Base-by-base conservation (phyloP, 53 echinoderm and acorn worm genomes). In the Actinopyga echinites region DNA sequence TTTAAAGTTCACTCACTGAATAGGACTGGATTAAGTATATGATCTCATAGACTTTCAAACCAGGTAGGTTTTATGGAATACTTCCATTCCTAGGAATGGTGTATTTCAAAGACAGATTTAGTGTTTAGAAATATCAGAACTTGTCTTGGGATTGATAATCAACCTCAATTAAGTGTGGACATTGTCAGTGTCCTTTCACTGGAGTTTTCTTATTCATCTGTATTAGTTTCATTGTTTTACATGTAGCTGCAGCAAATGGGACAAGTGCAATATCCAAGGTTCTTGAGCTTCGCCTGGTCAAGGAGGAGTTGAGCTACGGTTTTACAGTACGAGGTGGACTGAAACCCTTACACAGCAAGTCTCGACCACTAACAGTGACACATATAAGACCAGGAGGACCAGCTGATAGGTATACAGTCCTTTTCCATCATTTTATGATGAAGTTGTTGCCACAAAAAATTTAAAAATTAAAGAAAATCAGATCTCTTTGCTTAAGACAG, bases 331-430 rank as follows among this genome's bases (percentile, higher is more conserved):
- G 95, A 85, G 99, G 99, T 22, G 99, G 99, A 68, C 86, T 95
- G 56, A 92, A 95, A 25, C 81, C 92, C 30, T 84, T 90, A 64
- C 83, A 82, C 61, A 79, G 43, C n/a, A 94, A 94, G 86, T 92
- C 92, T 64, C 88, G 93, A 69, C 99, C 94, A 29, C 85, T 92
- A 0, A 90, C 88, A 15, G 83, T 99, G 56, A 94, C 92, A 7
- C 91, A 95, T 74, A 92, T 99, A 80, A 88, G 99, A 65, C 63
- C 94, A 20, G 99, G 99, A 22, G 99, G 94, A n/a, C 92, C 94
- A 65, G 87, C 94, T 20, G 99, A 99, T 80, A 99, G 99, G 99
- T 99, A 90, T 83, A 22, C 1, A 21, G 35, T 17, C n/a, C 30
- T 20, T 65, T 7, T 3, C n/a, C 21, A 45, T 22, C 26, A 17